Evolutionary conservation across 37 sponge, comb jelly and placozoan species (phyloP), one percentile per base, ranked within the genome.

Genomic region (Aplysina aerophoba): DNA sequence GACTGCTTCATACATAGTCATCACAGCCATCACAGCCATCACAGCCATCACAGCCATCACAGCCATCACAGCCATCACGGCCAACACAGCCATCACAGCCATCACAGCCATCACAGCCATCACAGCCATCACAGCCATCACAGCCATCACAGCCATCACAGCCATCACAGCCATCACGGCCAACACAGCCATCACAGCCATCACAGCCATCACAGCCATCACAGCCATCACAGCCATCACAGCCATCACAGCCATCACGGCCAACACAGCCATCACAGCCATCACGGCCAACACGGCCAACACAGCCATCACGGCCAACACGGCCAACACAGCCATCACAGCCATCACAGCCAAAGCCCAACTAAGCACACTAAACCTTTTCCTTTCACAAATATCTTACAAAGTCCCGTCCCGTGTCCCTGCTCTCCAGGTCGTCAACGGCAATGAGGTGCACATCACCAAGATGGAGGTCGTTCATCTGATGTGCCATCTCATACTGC

Each of bases 381-480:
- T 8, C 50, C 50, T 44, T 8, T 44, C 8, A 44, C 50, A 44
- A 44, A 44, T 8, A 0, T 34, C 87, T 55, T 33, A 91, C 94
- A 82, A 86, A 53, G 55, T 94, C 94, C 0, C 56, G 73, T 21
- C 94, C 94, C 65, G 64, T 19, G 0, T 73, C 81, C 59, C 94
- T 73, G 44, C 91, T 88, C 77, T 80, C 64, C n/a, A 88, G 37
- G 67, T 94, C 94, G 56, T 94, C 94, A 59, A 94, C 84, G 17
- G 92, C 68, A 77, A 91, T 57, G 21, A 94, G 36, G 73, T 94
- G 94, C 24, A 91, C 89, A 55, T 91, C 89, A 14, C 94, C 94
- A 57, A 94, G 87, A 38, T 38, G 41, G 53, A 94, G 87, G 81
- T 94, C 94, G 25, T 62, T 81, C 95, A 95, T 95, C 60, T 63